These are phyloP conservation scores for Aphrophora alni DNA, from an alignment of 2,888 invertebrate genomes.

Conservation along the genomic window DNA sequence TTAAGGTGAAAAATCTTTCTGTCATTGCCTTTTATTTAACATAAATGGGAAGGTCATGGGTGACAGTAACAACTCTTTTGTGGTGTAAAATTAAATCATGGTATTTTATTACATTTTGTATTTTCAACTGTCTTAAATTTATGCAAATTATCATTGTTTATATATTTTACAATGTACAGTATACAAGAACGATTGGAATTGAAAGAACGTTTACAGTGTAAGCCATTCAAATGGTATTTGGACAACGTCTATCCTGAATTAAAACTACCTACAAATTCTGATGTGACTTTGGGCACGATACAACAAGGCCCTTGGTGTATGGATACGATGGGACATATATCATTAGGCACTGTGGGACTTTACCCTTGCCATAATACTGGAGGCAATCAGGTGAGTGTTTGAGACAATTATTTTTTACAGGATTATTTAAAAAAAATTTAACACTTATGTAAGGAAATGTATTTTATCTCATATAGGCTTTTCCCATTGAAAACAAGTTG, in stretches of 20 bases:
- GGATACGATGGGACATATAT: conserved; percentile 92
- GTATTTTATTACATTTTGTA: too few species aligned
- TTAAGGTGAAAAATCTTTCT: too few species aligned
- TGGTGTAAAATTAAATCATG: too few species aligned
- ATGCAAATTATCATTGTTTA: too few species aligned
- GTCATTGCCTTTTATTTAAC: too few species aligned
- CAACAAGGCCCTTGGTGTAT: conserved; percentile 85
- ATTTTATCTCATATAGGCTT: not conserved
- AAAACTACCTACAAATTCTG: conserved; percentile 68
- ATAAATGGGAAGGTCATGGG: too few species aligned
- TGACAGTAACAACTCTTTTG: too few species aligned
- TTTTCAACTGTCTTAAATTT: too few species aligned
- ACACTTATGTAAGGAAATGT: not conserved
- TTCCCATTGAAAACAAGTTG: too few species aligned
- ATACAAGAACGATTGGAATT: conserved; percentile 84
- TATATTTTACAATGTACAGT: too few species aligned
- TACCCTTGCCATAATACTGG: conserved; percentile 96
- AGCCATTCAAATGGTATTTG: conserved; percentile 95
- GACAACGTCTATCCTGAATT: conserved; percentile 92
- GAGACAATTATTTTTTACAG: too few species aligned
- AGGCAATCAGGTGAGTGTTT: conserved; percentile 82
- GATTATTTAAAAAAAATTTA: not conserved
- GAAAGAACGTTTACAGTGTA: conserved; percentile 82
- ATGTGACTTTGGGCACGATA: conserved; percentile 71
- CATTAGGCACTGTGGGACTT: conserved; percentile 85